Evolutionary conservation across 2,888 invertebrate species (phyloP), one percentile per base, ranked within the genome.

Genomic region (Melieria omissa): DNA sequence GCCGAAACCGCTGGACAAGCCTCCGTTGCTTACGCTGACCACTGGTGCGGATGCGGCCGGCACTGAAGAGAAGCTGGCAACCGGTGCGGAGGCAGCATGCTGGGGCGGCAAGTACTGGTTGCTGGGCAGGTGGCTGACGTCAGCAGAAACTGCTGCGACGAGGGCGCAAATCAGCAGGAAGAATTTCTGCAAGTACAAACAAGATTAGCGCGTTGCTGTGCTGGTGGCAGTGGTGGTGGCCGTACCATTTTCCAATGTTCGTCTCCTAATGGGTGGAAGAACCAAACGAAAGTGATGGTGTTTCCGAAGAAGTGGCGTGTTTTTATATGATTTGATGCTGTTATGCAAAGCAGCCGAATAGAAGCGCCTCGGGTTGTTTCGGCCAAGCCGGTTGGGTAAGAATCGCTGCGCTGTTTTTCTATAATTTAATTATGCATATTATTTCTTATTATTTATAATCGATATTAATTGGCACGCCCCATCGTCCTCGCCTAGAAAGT

Each of bases 321-420:
- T 81, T 84, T 84, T 84, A 84, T 84, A 85, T 80, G 76, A 80
- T 83, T 83, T 78, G 78, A 79, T 78, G 78, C 74, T 5, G 29
- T 44, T 73, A 54, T 74, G 75, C 71, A 70, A 75, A 70, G 70
- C 66, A 68, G 68, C 78, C 75, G 73, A 44, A 46, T 45, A 47
- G 10, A 63, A 46, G 7, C 46, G 16, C 4, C 8, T 14, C 9
- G 45, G 29, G 57, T 65, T 65, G 12, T 54, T 29, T 29, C 29
- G 29, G 29, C 5, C 52, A 54, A 65, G 29, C 65, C 65, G 57
- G 65, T 65, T 65, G n/a, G 54, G 45, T 46, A 29, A 57, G 42
- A 55, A 65, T 29, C 49, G 14, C 3, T 41, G 14, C 29, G 29
- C 29, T 29, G 29, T 29, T 29, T 29, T 29, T 29, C 29, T 29